Conservation (phyloP, 2,888 invertebrate species). For the Meloe dianella region DNA sequence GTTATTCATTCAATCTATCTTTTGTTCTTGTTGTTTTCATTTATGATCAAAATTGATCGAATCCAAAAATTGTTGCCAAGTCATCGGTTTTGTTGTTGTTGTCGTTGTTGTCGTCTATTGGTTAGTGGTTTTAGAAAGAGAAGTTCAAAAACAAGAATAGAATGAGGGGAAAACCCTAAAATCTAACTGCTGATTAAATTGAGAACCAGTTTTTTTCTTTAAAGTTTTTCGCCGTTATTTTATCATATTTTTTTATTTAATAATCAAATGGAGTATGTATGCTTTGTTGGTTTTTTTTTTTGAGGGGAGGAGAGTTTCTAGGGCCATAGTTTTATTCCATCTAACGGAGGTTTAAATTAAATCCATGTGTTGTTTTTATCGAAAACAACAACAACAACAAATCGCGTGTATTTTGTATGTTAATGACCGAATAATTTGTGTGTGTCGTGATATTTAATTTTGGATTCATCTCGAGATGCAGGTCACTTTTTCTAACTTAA, state of each 20-base stretch:
- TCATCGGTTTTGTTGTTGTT: neutral
- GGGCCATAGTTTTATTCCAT: neutral
- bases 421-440: too few species aligned
- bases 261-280: neutral
- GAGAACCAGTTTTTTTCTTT: neutral
- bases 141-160: neutral
- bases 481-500: too few species aligned
- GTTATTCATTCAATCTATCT: neutral
- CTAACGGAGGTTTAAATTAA: too few species aligned
- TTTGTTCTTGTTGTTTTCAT: neutral
- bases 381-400: neutral
- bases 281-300: neutral
- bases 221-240: neutral
- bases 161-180: constrained; percentile 1
- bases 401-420: too few species aligned
- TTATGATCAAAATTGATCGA: neutral
- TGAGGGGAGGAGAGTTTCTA: too few species aligned
- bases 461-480: too few species aligned
- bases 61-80: neutral
- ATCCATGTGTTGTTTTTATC: neutral
- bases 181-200: neutral
- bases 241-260: neutral
- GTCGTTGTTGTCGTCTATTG: neutral
- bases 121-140: neutral
- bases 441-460: too few species aligned